Evolutionary conservation across 2,113 vertebrate species (phyloP).

Genomic region (Leptobrachium ailaonicum): DNA sequence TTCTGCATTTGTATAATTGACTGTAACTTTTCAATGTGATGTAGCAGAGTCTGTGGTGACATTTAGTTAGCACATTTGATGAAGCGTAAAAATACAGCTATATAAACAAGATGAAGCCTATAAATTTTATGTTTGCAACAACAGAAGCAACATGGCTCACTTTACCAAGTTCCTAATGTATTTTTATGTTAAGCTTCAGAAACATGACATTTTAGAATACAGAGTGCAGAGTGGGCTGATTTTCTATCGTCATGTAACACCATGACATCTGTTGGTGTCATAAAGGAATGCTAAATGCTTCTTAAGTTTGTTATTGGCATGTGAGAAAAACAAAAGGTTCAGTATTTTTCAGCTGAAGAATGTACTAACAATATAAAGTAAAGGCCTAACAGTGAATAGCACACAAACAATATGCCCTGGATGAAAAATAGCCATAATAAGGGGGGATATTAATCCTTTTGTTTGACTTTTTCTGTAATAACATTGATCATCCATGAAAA

Average conservation of each 20-base stretch:
- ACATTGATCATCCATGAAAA: too few relatives aligned
- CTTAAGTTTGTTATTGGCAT: not conserved
- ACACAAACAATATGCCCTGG: too few relatives aligned
- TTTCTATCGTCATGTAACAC: conserved; percentile 9
- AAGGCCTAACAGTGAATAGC: too few relatives aligned
- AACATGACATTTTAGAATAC: conserved; percentile 28
- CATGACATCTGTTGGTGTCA: conserved; percentile 2
- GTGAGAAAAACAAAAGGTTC: not conserved
- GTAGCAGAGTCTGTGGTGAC: not conserved
- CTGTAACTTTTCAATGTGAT: too few relatives aligned
- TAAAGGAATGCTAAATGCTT: not conserved
- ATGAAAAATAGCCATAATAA: too few relatives aligned
- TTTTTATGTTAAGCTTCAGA: conserved; percentile 5
- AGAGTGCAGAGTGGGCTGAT: not conserved
- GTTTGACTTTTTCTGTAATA: too few relatives aligned
- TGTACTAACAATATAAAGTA: too few relatives aligned
- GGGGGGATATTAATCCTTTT: too few relatives aligned
- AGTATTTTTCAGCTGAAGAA: too few relatives aligned
- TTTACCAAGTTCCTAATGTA: conserved; percentile 24
- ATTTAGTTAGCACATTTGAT: conserved; percentile 9
- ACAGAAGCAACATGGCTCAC: not conserved
- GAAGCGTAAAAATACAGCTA: conserved; percentile 10
- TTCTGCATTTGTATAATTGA: too few relatives aligned
- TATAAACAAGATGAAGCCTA: conserved; percentile 6
- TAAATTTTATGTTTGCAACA: conserved; percentile 5